These are phyloP conservation scores for Capra hircus DNA, from an alignment of 2,113 vertebrate genomes.

Conservation along the genomic window DNA sequence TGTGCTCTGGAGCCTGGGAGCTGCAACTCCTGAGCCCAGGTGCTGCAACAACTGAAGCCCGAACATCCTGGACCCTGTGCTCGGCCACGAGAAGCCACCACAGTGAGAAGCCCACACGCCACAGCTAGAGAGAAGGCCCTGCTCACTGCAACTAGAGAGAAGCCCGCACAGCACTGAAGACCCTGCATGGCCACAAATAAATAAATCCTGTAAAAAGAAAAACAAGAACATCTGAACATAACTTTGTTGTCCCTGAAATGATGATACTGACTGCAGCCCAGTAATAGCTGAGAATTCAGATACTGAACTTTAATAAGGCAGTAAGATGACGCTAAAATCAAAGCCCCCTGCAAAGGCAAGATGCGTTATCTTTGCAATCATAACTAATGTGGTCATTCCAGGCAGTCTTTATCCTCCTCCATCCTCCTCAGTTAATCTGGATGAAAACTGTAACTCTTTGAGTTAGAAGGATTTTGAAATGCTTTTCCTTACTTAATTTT, in stretches of 20 bases:
- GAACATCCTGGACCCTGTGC: background rate
- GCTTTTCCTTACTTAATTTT: background rate
- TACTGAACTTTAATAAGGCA: conserved; percentile 3
- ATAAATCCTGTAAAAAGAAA: background rate
- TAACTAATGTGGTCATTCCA: background rate
- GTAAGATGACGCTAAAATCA: background rate
- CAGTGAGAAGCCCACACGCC: background rate
- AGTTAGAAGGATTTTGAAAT: background rate
- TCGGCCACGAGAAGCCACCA: background rate
- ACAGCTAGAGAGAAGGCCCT: background rate
- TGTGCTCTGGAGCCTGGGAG: background rate
- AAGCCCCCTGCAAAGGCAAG: background rate
- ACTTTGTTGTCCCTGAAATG: background rate
- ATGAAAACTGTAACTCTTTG: background rate
- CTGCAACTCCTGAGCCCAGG: background rate
- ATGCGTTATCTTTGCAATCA: background rate
- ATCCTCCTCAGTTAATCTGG: background rate
- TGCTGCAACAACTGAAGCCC: background rate
- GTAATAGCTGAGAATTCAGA: background rate
- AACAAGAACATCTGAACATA: background rate
- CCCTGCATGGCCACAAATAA: background rate
- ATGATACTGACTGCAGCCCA: background rate
- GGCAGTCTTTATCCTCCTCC: background rate
- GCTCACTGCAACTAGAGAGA: background rate
- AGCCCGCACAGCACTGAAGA: background rate